A percentile compares a stretch with the other conserved stretches of the same genome.
phyloP scores from a whole-genome alignment of 2,888 invertebrate species.

The Petrolisthes cinctipes region DNA sequence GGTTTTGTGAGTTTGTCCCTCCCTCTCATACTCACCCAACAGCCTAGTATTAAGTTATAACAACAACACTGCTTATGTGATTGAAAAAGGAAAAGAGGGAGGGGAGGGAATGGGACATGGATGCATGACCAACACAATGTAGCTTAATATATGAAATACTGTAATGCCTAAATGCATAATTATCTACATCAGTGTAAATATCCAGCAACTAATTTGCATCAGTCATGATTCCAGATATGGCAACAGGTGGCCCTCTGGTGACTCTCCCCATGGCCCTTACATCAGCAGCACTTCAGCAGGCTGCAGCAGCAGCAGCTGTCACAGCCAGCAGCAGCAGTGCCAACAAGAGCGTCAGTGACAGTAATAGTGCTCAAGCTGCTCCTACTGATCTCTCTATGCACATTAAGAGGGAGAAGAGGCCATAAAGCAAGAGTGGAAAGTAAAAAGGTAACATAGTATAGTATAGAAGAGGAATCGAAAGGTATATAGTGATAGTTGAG shows the following conservation, averaged over 20 bases:
- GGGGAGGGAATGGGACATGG: no score
- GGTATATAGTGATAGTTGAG: no score
- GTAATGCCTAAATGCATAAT: no score
- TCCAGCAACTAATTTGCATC: neutral
- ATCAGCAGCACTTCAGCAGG: conserved; percentile 50
- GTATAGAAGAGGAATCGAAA: no score
- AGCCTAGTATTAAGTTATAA: no score
- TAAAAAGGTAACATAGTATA: neutral
- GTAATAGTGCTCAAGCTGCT: conserved; percentile 20
- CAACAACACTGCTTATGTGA: no score
- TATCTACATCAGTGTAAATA: no score
- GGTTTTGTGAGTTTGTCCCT: no score
- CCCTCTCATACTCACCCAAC: no score
- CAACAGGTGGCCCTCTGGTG: conserved; percentile 32
- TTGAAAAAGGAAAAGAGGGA: no score
- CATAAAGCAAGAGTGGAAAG: neutral
- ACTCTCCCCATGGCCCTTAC: conserved; percentile 53
- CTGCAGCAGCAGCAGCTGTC: conserved; percentile 27
- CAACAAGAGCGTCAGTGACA: conserved; percentile 17
- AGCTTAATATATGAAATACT: no score
- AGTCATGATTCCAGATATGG: conserved; percentile 27
- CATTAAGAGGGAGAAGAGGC: conserved; percentile 48
- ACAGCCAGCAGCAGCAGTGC: conserved; percentile 23
- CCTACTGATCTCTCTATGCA: conserved; percentile 56
- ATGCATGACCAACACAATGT: no score